phyloP scores from a whole-genome alignment of 2,113 vertebrate genomes.

The Corythaixoides concolor region DNA sequence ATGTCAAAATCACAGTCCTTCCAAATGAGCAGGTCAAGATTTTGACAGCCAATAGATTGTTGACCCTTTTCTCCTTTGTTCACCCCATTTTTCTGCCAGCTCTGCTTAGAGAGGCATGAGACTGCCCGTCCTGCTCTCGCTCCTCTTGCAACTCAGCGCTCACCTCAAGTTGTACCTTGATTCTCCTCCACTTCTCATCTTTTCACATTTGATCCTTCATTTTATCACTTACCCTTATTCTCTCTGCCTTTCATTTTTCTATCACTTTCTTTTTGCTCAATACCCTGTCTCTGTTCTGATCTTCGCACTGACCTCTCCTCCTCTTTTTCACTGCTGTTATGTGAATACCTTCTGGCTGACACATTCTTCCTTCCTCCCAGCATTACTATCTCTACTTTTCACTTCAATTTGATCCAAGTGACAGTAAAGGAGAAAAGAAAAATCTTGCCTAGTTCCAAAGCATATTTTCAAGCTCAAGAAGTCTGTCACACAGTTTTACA shows the following conservation, averaged over 20 bases:
- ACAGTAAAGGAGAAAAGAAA: background rate
- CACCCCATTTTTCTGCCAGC: background rate
- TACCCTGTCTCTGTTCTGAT: background rate
- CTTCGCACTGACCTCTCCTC: background rate
- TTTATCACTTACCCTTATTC: background rate
- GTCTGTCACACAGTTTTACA: background rate
- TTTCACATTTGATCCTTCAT: background rate
- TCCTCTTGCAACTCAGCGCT: background rate
- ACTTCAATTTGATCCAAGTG: background rate
- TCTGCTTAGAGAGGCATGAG: background rate
- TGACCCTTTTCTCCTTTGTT: background rate
- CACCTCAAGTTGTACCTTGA: background rate
- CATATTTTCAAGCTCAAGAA: background rate
- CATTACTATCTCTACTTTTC: background rate
- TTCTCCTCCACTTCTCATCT: background rate
- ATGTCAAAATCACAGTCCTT: background rate
- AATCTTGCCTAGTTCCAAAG: background rate
- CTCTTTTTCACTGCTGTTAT: background rate
- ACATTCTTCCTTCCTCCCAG: background rate
- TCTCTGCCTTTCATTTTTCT: background rate
- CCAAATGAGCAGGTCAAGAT: background rate
- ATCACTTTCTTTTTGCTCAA: background rate
- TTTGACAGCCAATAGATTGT: background rate
- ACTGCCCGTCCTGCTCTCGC: fast-evolving
- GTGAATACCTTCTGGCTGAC: background rate